Conservation (phyloP, 2,797 vertebrate species). For the Taeniopygia guttata region DNA sequence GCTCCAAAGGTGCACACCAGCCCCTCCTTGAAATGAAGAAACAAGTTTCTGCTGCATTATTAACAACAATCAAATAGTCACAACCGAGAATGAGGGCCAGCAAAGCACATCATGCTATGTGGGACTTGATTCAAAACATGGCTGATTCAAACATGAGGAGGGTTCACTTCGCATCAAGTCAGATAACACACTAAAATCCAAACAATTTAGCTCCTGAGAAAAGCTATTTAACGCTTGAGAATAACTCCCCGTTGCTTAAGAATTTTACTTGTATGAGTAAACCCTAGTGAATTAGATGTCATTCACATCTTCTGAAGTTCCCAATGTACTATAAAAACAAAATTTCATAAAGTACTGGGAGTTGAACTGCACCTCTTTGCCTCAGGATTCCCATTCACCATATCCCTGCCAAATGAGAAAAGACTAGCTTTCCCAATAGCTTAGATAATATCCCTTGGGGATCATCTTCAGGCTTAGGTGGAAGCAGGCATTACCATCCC, state of each 20-base stretch:
- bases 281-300: background rate
- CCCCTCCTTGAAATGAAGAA: constrained; percentile 73
- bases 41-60: background rate
- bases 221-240: background rate
- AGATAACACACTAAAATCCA: background rate
- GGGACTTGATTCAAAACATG: background rate
- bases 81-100: background rate
- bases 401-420: background rate
- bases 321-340: background rate
- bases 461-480: rapidly evolving
- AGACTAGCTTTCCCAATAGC: background rate
- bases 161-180: background rate
- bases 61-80: background rate
- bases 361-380: background rate
- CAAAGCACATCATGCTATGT: background rate
- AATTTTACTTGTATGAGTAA: background rate
- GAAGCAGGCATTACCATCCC: background rate
- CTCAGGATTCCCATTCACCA: background rate
- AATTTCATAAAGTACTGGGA: background rate
- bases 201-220: background rate
- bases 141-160: background rate
- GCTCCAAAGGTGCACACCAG: constrained; percentile 85
- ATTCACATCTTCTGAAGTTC: background rate
- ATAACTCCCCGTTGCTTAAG: background rate
- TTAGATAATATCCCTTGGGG: background rate